Percentiles rank a stretch among this genome's conserved stretches.
Conservation (phyloP, 2,797 vertebrate species). For the Streptopelia turtur region DNA sequence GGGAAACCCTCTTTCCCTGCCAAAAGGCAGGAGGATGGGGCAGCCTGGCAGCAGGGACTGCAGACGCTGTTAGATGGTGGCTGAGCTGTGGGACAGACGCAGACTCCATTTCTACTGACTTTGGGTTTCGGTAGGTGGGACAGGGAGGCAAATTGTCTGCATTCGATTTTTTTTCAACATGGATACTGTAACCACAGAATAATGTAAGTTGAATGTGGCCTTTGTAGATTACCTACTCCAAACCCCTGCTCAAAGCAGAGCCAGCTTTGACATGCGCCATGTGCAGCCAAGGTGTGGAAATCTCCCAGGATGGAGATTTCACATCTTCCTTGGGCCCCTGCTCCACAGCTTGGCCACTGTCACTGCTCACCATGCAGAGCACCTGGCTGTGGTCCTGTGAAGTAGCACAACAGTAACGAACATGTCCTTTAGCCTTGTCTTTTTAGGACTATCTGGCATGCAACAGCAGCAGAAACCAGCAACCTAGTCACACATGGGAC, state of each 20-base stretch:
- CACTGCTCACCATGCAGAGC: not conserved
- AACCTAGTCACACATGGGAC: not conserved
- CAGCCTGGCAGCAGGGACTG: not conserved
- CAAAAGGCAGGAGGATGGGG: not conserved
- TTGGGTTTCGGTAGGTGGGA: not conserved
- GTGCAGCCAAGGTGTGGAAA: not conserved
- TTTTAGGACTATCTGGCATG: too few relatives aligned
- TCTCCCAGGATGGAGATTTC: too few relatives aligned
- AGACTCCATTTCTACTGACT: not conserved
- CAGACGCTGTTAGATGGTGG: rapidly evolving
- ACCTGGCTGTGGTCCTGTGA: rapidly evolving
- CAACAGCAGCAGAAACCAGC: not conserved
- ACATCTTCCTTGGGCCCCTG: not conserved
- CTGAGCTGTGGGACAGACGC: not conserved
- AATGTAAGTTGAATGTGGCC: not conserved
- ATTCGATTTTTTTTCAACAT: not conserved
- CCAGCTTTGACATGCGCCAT: not conserved
- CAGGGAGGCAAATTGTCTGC: not conserved
- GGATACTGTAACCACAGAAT: too few relatives aligned
- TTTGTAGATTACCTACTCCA: not conserved
- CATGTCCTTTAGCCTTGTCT: not conserved
- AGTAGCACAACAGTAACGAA: not conserved
- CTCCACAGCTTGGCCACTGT: not conserved
- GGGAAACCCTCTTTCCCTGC: not conserved
- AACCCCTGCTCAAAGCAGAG: not conserved